Base-by-base conservation (phyloP, 2,888 invertebrate species). In the Cinara cedri region DNA sequence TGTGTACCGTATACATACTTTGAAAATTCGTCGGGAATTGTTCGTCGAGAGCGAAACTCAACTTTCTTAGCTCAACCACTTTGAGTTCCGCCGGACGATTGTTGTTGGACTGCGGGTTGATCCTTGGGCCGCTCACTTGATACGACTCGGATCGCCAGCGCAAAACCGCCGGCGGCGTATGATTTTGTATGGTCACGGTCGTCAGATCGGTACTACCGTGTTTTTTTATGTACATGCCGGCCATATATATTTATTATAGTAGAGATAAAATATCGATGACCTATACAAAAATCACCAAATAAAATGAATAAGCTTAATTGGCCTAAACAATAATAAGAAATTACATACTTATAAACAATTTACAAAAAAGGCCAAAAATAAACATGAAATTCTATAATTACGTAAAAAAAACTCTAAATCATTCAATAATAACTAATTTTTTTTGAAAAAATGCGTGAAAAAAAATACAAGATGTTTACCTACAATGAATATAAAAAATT, bases 141-240 rank as follows among this genome's bases (percentile, higher is more conserved):
- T 66, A 55, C 14, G 66, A 66, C 13, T 68, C 57, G 14, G 76
- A 46, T 19, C 46, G 57, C 76, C 57, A 76, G 19, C 34, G 46
- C 6, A 57, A 16, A 1, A 34, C 1, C 46, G 26, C 54, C 34
- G 63, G 14, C 14, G 62, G 19, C 34, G 42, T 55, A 34, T 34
- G 63, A 4, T 24, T 14, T n/a, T 54, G 74, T 8, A 24, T 14
- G 4, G 55, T 11, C 19, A 51, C 3, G 26, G 19, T 16, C 44
- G 68, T 9, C 21, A 9, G 60, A 6, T 49, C 34, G 26, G 60
- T 19, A n/a, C 46, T 76, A 10, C 26, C 34, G 66, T 68, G 44
- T 49, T 34, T 57, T 49, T 70, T 60, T 9, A 26, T 8, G 54
- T 63, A 72, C 72, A 54, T 6, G 4, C 60, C 63, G 19, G 60